Evolutionary conservation across 2,888 invertebrate species (phyloP), one percentile per base, ranked within the genome.

Genomic region (Andrena hattorfiana): DNA sequence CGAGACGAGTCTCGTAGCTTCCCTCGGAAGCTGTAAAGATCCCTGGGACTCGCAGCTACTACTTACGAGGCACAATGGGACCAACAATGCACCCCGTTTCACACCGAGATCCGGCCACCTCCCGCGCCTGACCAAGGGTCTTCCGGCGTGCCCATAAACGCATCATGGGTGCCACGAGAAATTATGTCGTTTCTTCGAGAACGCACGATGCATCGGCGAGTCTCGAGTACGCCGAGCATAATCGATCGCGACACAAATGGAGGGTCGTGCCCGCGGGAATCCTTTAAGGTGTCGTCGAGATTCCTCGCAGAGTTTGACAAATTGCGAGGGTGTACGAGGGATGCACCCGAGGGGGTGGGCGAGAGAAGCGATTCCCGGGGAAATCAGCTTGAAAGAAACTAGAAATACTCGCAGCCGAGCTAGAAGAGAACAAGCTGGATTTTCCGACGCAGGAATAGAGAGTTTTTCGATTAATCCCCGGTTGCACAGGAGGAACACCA

Each of bases 21-120:
- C 67, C 80, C 84, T 85, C 77, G 82, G 81, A 87, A 87, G 79
- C 77, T 87, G 82, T 70, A 84, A 86, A 87, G 81, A 68, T 79
- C 66, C 62, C 13, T 23, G 71, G 81, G 86, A 86, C 85, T 87
- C 88, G 88, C 82, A 83, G 88, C 90, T 92, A 92, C 92, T 93
- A 93, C 92, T 93, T 92, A 91, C 81, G 85, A 76, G 56, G 79
- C 64, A 93, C 92, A 93, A 93, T 92, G 81, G 79, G 35, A 20
- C 81, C 77, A 82, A 93, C 92, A 92, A 93, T 89, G 75, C 75
- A 84, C 67, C 79, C 89, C 89, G 90, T 92, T 93, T 93, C 90
- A 90, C 89, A 90, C 85, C 77, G 84, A 88, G 89, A 92, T 90
- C 88, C 89, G 90, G 87, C 87, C 89, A 84, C 91, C 91, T 87